Base-by-base conservation (phyloP, 2,888 invertebrate species). In the Belgica antarctica region DNA sequence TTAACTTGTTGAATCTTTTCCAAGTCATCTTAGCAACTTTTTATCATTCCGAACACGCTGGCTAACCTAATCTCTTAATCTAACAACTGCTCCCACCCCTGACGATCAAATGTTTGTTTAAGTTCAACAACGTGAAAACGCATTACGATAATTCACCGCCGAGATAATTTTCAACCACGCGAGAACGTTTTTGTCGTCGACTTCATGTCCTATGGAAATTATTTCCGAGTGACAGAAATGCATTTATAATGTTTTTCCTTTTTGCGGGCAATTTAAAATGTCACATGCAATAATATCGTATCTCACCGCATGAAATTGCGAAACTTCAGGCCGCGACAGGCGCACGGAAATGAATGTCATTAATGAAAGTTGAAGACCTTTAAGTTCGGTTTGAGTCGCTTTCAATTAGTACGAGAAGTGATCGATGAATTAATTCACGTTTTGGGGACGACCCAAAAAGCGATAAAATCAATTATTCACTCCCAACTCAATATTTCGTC, bases 271-370 rank as follows among this genome's bases (percentile, higher is more conserved):
- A 68, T 68, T 68, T 47, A 57, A 57, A 15, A 12, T 22, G 47
- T 46, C 68, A 68, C 52, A 68, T 68, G 52, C 68, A 68, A 57
- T 68, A 17, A 57, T 57, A 57, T 47, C 68, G 34, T 68, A 68
- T 25, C 47, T 34, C 27, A 57, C 17, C 19, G 22, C 52, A 15
- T n/a, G 7, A 4, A 46, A 46, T 8, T 46, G 34, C 12, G 34
- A 31, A 5, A 8, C 34, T 5, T n/a, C n/a, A n/a, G n/a, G n/a
- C n/a, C 12, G 34, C 46, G 46, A 15, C 4, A n/a, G 15, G 15
- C 7, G 52, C 34, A 31, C 22, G 41, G 15, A 41, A 41, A 41
- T n/a, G n/a, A 41, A 15, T 41, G 12, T 41, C 15, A 41, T 41
- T 3, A 10, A 4, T 15, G 41, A 41, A 10, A 41, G n/a, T n/a